Percentiles rank a stretch among this genome's conserved stretches.
Evolutionary conservation across 2,888 invertebrate species (phyloP).

Genomic region (Synanthedon tipuliformis): DNA sequence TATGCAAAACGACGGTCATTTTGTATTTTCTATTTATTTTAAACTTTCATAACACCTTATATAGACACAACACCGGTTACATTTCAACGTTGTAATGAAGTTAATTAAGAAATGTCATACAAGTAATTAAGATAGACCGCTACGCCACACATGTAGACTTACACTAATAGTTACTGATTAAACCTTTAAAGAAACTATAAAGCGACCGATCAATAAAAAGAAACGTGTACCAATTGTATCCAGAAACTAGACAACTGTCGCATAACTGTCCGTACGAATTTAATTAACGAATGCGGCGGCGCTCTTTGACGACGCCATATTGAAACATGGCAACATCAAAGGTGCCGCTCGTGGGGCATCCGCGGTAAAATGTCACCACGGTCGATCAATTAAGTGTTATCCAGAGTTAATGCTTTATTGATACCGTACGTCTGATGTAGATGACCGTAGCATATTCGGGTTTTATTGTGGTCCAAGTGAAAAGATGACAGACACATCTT

Average conservation of each 20-base stretch:
- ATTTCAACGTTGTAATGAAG: neutral
- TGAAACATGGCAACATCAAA: constrained; percentile 48
- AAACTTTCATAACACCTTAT: no score
- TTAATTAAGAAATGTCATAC: neutral
- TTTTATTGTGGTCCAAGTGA: constrained; percentile 9
- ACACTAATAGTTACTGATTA: constrained; percentile 18
- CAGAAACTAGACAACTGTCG: constrained; percentile 56
- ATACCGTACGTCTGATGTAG: constrained; percentile 38
- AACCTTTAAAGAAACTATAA: constrained; percentile 22
- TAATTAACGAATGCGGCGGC: constrained; percentile 47
- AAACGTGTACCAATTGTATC: constrained; percentile 26
- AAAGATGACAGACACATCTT: neutral
- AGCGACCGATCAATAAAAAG: constrained; percentile 21
- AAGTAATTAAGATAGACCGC: neutral
- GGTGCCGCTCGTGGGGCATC: constrained; percentile 46
- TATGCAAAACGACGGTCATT: no score
- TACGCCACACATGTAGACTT: neutral
- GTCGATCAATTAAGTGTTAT: constrained; percentile 58
- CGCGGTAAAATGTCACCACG: constrained; percentile 64
- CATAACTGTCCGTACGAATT: constrained; percentile 63
- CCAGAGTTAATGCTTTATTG: constrained; percentile 50
- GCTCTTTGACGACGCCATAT: constrained; percentile 36
- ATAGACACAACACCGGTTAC: no score
- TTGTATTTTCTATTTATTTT: no score
- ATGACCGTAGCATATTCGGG: constrained; percentile 38